A percentile compares a stretch with the other conserved stretches of the same genome.
Evolutionary conservation across 2,113 vertebrate genomes (phyloP).

Genomic region (Abramis brama): DNA sequence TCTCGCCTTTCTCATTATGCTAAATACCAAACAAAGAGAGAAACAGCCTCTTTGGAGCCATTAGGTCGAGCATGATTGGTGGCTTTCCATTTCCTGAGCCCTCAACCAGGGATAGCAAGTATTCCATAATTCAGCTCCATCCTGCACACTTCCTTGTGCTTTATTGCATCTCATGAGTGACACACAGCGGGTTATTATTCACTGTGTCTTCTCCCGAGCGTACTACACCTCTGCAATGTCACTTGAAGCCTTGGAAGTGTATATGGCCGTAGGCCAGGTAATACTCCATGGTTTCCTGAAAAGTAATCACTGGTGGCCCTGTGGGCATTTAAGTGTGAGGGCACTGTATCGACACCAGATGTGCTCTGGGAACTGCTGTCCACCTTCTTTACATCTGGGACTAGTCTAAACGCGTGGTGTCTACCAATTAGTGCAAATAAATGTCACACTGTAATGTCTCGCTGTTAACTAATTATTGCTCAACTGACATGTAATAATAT

Average conservation of each 20-base stretch:
- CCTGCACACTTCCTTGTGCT: conserved; percentile 61
- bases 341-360: conserved; percentile 42
- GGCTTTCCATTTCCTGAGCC: conserved; percentile 66
- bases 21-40: conserved; percentile 67
- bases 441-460: conserved; percentile 32
- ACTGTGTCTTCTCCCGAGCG: conserved; percentile 43
- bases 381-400: neutral
- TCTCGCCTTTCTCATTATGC: conserved; percentile 13
- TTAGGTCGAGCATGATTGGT: conserved; percentile 66
- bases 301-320: conserved; percentile 53
- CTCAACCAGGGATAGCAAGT: conserved; percentile 60
- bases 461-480: conserved; percentile 44
- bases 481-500: conserved; percentile 15
- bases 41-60: conserved; percentile 57
- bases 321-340: conserved; percentile 16
- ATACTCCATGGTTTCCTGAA: conserved; percentile 45
- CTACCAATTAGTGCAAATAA: conserved; percentile 38
- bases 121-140: conserved; percentile 57
- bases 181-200: conserved; percentile 60
- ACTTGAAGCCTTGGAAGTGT: conserved; percentile 48
- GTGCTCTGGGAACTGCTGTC: conserved; percentile 26
- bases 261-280: conserved; percentile 40
- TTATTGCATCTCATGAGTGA: conserved; percentile 58
- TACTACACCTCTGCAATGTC: conserved; percentile 38
- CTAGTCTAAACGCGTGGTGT: conserved; percentile 18